phyloP scores from a whole-genome alignment of 2,888 invertebrate genomes.

The Eulithis prunata region DNA sequence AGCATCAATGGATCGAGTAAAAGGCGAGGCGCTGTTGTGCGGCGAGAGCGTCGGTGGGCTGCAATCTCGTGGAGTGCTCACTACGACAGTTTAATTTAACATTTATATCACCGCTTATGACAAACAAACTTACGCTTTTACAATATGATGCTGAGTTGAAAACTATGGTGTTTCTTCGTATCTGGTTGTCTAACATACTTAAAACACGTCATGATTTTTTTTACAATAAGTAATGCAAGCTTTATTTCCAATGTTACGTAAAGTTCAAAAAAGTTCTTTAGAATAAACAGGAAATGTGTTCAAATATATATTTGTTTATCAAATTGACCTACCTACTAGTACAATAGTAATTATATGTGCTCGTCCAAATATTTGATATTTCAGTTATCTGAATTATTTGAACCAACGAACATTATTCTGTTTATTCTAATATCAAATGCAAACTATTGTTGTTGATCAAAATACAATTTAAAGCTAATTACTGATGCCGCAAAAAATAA shows the following conservation, averaged over 20 bases:
- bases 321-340: neutral
- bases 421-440: neutral
- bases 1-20: constrained; percentile 90
- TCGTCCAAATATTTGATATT: neutral
- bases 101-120: neutral
- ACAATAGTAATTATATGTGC: neutral
- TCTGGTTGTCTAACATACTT: too few relatives aligned
- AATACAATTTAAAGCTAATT: neutral
- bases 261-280: too few relatives aligned
- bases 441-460: neutral
- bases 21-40: constrained; percentile 88
- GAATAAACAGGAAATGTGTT: too few relatives aligned
- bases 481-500: neutral
- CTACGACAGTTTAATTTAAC: constrained; percentile 61
- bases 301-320: neutral
- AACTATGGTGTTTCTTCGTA: too few relatives aligned
- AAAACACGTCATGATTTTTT: too few relatives aligned
- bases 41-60: constrained; percentile 94
- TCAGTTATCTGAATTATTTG: neutral
- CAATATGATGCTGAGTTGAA: too few relatives aligned
- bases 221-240: too few relatives aligned
- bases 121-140: too few relatives aligned
- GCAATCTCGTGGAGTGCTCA: constrained; percentile 92
- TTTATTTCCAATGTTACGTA: too few relatives aligned
- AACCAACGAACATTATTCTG: neutral